Conservation (phyloP, 2,797 vertebrate genomes). For the Clarias fuscus region DNA sequence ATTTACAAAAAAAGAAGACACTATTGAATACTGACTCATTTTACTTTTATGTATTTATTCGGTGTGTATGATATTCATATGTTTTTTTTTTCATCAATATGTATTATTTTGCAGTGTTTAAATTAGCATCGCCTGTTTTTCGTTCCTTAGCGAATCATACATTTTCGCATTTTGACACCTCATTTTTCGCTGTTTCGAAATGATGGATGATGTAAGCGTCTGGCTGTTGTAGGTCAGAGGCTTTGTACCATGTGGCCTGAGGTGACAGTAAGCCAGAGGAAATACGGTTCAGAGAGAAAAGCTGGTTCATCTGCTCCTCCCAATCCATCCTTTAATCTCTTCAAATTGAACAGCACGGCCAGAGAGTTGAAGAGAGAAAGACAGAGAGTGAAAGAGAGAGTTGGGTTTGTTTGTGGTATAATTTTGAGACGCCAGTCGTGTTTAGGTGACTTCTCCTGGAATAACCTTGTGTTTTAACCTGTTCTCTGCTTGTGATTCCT, state of each 20-base stretch:
- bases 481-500: not conserved
- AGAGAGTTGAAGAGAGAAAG: constrained; percentile 55
- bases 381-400: constrained; percentile 43
- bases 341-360: constrained; percentile 71
- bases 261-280: constrained; percentile 63
- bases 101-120: not conserved
- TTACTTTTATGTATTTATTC: too few species aligned
- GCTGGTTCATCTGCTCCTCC: constrained; percentile 60
- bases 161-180: not conserved
- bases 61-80: not conserved
- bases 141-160: not conserved
- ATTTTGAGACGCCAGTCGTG: constrained; percentile 1
- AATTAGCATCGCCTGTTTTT: not conserved
- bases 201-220: constrained; percentile 23
- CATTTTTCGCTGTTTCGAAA: not conserved
- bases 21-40: not conserved
- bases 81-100: not conserved
- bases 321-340: constrained; percentile 71
- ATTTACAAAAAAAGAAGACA: not conserved
- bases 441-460: not conserved
- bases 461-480: constrained; percentile 10
- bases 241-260: constrained; percentile 57
- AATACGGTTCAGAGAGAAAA: constrained; percentile 66
- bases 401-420: constrained; percentile 36
- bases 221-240: constrained; percentile 35